phyloP scores from a whole-genome alignment of 2,888 invertebrate genomes.

The Thecophora atra region DNA sequence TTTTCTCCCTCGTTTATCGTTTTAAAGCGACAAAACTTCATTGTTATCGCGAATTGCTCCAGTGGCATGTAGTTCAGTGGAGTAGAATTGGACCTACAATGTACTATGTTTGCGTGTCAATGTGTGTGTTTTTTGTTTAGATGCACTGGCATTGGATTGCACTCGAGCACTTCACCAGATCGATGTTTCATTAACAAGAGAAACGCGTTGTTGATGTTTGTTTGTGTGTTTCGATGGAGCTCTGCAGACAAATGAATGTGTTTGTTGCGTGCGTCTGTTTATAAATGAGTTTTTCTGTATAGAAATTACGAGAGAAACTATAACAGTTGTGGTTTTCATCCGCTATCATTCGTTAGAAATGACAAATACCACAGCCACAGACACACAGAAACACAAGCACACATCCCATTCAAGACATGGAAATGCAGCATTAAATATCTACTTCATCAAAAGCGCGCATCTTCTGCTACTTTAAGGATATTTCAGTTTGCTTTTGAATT shows the following conservation, averaged over 20 bases:
- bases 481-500: too few relatives aligned
- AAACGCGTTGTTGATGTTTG: neutral
- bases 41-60: neutral
- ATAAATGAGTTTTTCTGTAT: neutral
- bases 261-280: slow-evolving; percentile 5
- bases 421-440: slow-evolving; percentile 25
- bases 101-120: neutral
- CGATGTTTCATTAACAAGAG: too few relatives aligned
- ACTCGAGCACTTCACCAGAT: too few relatives aligned
- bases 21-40: neutral
- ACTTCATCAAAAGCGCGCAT: too few relatives aligned
- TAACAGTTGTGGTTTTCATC: too few relatives aligned
- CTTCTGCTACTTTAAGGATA: too few relatives aligned
- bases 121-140: slow-evolving; percentile 11
- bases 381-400: too few relatives aligned
- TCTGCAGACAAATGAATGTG: neutral
- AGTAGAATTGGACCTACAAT: neutral
- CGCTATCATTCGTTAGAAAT: too few relatives aligned
- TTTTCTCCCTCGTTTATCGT: neutral
- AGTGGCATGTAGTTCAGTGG: neutral
- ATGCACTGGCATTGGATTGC: neutral
- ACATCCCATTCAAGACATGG: too few relatives aligned
- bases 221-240: neutral
- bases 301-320: too few relatives aligned
- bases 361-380: too few relatives aligned